Percentiles rank a stretch among this genome's conserved stretches.
Conservation (phyloP, 2,113 vertebrate genomes). For the Macaca nemestrina region DNA sequence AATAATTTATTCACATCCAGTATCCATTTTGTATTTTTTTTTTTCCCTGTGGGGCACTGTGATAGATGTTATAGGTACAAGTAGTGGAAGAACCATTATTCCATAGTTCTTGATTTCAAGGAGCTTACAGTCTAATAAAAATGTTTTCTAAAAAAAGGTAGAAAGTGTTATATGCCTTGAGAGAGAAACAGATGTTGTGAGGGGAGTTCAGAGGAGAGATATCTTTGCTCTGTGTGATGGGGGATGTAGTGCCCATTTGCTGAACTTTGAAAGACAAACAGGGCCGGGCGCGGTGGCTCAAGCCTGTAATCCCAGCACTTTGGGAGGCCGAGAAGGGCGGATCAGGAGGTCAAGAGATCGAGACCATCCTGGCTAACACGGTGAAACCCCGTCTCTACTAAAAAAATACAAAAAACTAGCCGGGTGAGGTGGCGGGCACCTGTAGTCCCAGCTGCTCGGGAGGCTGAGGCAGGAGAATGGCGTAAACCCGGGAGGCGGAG, state of each 20-base stretch:
- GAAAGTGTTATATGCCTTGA: not conserved
- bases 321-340: too few relatives aligned
- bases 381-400: too few relatives aligned
- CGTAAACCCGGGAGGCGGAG: too few relatives aligned
- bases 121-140: not conserved
- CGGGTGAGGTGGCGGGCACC: too few relatives aligned
- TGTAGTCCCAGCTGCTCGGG: too few relatives aligned
- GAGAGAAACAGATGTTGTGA: not conserved
- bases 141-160: not conserved
- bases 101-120: not conserved
- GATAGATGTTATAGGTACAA: not conserved
- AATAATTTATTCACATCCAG: not conserved
- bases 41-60: not conserved
- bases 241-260: not conserved
- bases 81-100: not conserved
- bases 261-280: slow-evolving; percentile 4
- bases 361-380: too few relatives aligned
- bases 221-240: not conserved
- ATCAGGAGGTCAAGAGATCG: too few relatives aligned
- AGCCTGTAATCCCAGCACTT: too few relatives aligned
- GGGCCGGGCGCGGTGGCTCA: too few relatives aligned
- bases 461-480: too few relatives aligned
- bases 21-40: not conserved
- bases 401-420: too few relatives aligned
- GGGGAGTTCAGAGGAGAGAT: not conserved